Evolutionary conservation across 2,888 invertebrate genomes (phyloP), one percentile per base, ranked within the genome.

Genomic region (Mermis nigrescens): DNA sequence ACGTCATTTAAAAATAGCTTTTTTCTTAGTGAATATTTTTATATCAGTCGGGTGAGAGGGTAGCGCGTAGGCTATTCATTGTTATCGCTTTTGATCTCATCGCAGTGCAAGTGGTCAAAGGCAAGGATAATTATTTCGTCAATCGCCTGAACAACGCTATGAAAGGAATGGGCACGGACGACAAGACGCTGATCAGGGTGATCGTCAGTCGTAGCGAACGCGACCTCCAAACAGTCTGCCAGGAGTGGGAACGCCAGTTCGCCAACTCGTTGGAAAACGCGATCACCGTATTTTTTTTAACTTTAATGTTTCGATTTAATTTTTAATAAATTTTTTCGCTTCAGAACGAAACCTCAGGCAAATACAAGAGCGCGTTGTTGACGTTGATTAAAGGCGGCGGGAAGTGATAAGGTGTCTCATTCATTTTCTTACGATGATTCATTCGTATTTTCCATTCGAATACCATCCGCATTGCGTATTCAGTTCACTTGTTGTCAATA

Each of bases 191-290:
- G 53, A 72, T 71, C 46, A 67, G 72, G 7, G 62, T 70, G n/a
- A 63, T 71, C 26, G 72, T 73, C 28, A 66, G 68, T 15, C 65
- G 72, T 19, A 64, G 67, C 46, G 70, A 70, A 59, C 63, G 64
- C 60, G 90, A 90, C 73, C 80, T 90, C 79, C 82, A 80, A 0
- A 86, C 87, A 68, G 86, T 90, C 68, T 85, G 86, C 65, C 79
- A 80, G 63, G 83, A 83, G 68, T 91, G 84, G 76, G 80, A 81
- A 67, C 78, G 79, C 46, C 78, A 82, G 69, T 87, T 82, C 74
- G 83, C 82, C 38, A 83, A 85, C 74, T 77, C 82, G 7, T 76
- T 89, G 64, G 84, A 82, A 55, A 29, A 7, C 31, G 28, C 29
- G 12, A 29, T 53, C 22, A 46, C 27, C 27, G 12, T 32, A 56